phyloP scores from a whole-genome alignment of 2,113 vertebrate genomes.

The Scartelaos histophorus region DNA sequence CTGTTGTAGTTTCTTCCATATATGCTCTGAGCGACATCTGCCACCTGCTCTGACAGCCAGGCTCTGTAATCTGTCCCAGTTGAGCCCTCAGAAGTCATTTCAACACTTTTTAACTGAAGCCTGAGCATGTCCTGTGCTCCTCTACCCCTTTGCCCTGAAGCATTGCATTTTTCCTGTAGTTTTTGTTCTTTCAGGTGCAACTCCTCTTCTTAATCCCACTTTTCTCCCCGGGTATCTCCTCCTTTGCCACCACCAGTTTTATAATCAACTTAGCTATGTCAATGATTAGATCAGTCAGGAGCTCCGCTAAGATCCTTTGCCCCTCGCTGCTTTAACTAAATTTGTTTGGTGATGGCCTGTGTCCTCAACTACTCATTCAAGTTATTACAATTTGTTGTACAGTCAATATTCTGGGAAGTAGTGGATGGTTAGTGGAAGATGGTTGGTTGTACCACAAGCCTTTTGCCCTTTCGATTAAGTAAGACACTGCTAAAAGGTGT shows the following conservation, averaged over 20 bases:
- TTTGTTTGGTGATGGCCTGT: slow-evolving; percentile 71
- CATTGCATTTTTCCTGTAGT: slow-evolving; percentile 20
- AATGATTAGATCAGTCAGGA: slow-evolving; percentile 68
- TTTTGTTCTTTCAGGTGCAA: slow-evolving; percentile 23
- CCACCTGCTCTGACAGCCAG: slow-evolving; percentile 27
- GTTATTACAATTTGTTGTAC: slow-evolving; percentile 60
- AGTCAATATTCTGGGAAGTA: slow-evolving; percentile 47
- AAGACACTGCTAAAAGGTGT: slow-evolving; percentile 11
- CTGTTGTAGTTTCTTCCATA: background rate
- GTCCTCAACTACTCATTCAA: slow-evolving; percentile 66
- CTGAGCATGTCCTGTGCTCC: slow-evolving; percentile 24
- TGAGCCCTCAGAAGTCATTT: slow-evolving; percentile 44
- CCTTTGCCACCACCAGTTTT: slow-evolving; percentile 33
- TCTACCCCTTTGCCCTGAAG: slow-evolving; percentile 24
- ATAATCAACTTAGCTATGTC: slow-evolving; percentile 70
- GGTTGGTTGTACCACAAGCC: slow-evolving; percentile 4
- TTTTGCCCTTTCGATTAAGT: slow-evolving; percentile 1
- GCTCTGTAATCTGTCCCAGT: slow-evolving; percentile 47
- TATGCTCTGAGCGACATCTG: slow-evolving; percentile 19
- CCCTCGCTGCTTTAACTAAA: slow-evolving; percentile 61
- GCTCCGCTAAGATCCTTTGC: slow-evolving; percentile 56
- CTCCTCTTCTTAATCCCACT: slow-evolving; percentile 16
- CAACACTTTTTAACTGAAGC: slow-evolving; percentile 27
- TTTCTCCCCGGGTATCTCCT: slow-evolving; percentile 10
- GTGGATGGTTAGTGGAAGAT: slow-evolving; percentile 25